phyloP scores from a whole-genome alignment of 2,888 invertebrate genomes.

The Actias luna region DNA sequence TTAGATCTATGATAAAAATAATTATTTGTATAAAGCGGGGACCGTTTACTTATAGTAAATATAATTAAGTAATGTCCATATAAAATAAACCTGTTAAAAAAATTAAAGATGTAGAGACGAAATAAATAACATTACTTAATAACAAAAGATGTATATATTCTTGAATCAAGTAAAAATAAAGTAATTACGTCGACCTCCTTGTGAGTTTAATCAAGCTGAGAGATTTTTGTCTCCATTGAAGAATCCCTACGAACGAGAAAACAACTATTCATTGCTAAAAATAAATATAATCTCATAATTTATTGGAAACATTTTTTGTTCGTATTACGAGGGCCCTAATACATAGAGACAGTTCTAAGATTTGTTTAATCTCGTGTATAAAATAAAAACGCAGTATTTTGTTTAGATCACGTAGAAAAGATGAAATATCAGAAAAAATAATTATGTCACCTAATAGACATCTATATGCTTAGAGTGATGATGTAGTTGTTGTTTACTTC shows the following conservation, averaged over 20 bases:
- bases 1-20: no score
- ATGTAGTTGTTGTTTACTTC: no score
- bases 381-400: no score
- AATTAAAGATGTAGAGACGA: background rate
- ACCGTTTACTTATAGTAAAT: background rate
- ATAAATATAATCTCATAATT: slow-evolving; percentile 1
- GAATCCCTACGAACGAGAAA: background rate
- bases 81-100: background rate
- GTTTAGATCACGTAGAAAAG: no score
- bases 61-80: background rate
- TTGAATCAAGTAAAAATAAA: background rate
- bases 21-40: no score
- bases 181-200: background rate
- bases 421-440: no score
- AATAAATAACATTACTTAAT: background rate
- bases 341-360: background rate
- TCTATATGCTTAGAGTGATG: no score
- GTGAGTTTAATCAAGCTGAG: background rate
- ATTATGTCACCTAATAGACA: no score
- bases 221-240: background rate
- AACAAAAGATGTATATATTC: background rate
- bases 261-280: background rate
- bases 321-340: background rate
- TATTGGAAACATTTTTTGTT: background rate
- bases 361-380: no score